A percentile compares a stretch with the other conserved stretches of the same genome.
These are phyloP conservation scores for Lissonota sp. DNA, from an alignment of 2,888 invertebrate species.

Conservation along the genomic window DNA sequence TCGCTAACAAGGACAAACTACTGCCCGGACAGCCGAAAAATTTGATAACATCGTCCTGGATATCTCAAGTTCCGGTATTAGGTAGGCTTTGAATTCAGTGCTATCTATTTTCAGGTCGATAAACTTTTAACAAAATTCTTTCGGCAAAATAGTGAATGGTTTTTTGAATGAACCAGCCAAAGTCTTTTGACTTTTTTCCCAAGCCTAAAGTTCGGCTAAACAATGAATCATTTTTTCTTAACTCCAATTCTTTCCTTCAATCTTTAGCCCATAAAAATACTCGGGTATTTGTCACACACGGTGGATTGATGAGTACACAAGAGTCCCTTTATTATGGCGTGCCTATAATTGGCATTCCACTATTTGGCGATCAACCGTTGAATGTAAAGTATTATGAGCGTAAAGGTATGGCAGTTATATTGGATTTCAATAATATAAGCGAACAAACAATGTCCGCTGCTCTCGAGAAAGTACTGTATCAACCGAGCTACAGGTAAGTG, in stretches of 20 bases:
- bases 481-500: constrained; percentile 80
- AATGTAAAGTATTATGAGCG: constrained; percentile 71
- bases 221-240: too few species aligned
- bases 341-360: constrained; percentile 75
- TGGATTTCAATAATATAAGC: constrained; percentile 73
- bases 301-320: constrained; percentile 73
- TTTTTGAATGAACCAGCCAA: background rate
- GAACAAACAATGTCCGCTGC: constrained; percentile 78
- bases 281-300: constrained; percentile 75
- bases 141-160: background rate
- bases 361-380: constrained; percentile 75
- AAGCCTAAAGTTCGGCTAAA: background rate
- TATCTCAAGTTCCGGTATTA: constrained; percentile 74
- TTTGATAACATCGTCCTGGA: constrained; percentile 69
- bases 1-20: constrained; percentile 64
- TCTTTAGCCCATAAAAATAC: constrained; percentile 72
- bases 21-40: constrained; percentile 71
- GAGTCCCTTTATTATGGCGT: constrained; percentile 73
- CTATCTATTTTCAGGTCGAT: too few species aligned
- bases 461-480: constrained; percentile 79
- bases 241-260: background rate
- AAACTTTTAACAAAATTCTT: background rate
- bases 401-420: constrained; percentile 69
- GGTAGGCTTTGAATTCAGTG: constrained; percentile 59
- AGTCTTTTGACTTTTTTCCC: background rate